phyloP scores from a whole-genome alignment of 2,797 vertebrate genomes.

The Peromyscus melanophrys region DNA sequence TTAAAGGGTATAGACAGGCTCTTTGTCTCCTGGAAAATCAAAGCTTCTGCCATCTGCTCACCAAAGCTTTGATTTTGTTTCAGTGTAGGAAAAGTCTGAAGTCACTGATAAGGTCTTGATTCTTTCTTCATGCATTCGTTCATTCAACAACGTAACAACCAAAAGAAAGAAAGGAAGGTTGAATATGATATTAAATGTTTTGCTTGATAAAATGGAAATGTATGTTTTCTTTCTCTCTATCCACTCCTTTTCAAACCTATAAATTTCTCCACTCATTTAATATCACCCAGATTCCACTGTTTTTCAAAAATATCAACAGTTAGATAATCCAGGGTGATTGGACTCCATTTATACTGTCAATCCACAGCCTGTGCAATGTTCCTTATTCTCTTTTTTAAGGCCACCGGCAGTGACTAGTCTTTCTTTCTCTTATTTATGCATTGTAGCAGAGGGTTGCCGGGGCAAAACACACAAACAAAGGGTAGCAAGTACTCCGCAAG shows the following conservation, averaged over 20 bases:
- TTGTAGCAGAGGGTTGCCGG: not conserved
- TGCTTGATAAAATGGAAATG: not conserved
- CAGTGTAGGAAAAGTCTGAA: slow-evolving; percentile 31
- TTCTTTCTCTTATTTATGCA: not conserved
- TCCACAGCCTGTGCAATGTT: accelerated
- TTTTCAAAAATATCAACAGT: not conserved
- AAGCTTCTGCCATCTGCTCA: slow-evolving; percentile 67
- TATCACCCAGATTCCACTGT: not conserved
- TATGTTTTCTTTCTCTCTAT: not conserved
- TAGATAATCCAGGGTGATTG: not conserved
- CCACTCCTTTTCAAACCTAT: not conserved
- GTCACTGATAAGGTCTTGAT: slow-evolving; percentile 14
- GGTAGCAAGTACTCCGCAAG: not conserved
- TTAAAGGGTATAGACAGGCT: slow-evolving; percentile 39
- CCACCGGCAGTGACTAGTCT: not conserved
- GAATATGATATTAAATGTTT: not conserved
- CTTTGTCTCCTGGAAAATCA: slow-evolving; percentile 70
- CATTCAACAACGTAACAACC: not conserved
- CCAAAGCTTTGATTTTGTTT: slow-evolving; percentile 55
- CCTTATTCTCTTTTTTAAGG: not conserved
- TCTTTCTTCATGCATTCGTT: slow-evolving; percentile 22
- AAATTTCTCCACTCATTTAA: slow-evolving; percentile 29
- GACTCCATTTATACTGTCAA: not conserved
- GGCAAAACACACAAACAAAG: not conserved
- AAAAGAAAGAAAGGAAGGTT: not conserved